These are phyloP conservation scores for Anas platyrhynchos DNA, from an alignment of 2,113 vertebrate species.

Conservation along the genomic window DNA sequence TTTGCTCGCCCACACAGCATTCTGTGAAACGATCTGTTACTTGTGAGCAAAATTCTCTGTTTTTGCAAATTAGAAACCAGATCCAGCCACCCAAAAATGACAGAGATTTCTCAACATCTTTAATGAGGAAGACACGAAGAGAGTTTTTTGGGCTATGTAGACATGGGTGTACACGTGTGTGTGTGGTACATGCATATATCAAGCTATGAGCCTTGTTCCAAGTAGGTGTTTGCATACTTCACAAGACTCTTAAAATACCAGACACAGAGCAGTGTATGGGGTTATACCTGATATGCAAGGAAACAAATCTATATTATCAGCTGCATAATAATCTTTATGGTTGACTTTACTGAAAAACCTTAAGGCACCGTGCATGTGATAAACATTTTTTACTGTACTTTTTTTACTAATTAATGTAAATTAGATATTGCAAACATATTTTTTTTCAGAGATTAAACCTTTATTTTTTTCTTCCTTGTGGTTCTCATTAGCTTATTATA, in stretches of 20 bases:
- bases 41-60: background rate
- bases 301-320: background rate
- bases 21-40: slow-evolving; percentile 26
- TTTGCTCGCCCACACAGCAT: background rate
- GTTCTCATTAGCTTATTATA: background rate
- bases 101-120: background rate
- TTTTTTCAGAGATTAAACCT: background rate
- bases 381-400: background rate
- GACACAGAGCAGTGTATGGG: background rate
- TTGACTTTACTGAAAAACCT: background rate
- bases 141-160: background rate
- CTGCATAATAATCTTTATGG: background rate
- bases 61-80: slow-evolving; percentile 9
- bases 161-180: rapidly evolving
- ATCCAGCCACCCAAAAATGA: slow-evolving; percentile 14
- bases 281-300: background rate
- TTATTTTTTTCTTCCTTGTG: background rate
- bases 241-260: background rate
- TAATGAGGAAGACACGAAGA: background rate
- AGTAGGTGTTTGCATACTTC: background rate
- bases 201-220: background rate
- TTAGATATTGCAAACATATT: background rate
- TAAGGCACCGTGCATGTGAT: background rate
- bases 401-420: background rate
- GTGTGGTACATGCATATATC: background rate